Evolutionary conservation across 2,113 vertebrate species (phyloP).

Genomic region (Crypturellus undulatus): DNA sequence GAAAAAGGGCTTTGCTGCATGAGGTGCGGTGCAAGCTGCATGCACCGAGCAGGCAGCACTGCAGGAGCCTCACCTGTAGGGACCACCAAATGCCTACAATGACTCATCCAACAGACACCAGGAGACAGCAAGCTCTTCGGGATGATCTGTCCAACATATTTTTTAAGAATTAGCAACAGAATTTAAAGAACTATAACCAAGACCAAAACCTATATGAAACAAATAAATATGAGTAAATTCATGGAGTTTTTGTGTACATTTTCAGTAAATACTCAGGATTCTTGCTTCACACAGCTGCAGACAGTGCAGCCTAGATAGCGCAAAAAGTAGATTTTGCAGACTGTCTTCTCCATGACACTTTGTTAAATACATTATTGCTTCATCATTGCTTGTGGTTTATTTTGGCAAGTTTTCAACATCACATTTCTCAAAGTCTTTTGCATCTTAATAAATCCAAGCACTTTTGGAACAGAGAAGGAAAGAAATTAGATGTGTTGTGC

Average conservation of each 20-base stretch:
- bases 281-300: background rate
- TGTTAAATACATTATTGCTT: slow-evolving; percentile 40
- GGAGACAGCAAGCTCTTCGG: background rate
- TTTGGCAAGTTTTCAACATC: slow-evolving; percentile 13
- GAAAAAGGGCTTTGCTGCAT: background rate
- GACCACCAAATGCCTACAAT: background rate
- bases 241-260: too few relatives aligned
- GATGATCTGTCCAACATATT: background rate
- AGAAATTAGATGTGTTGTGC: slow-evolving; percentile 20
- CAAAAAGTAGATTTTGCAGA: background rate
- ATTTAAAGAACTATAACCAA: background rate
- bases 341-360: slow-evolving; percentile 11
- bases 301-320: background rate
- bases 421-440: slow-evolving; percentile 21
- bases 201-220: background rate
- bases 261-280: background rate
- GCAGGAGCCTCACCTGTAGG: background rate
- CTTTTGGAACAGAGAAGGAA: slow-evolving; percentile 9
- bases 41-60: background rate
- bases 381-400: slow-evolving; percentile 1
- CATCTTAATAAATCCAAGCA: slow-evolving; percentile 29
- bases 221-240: background rate
- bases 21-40: background rate
- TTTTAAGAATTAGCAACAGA: background rate
- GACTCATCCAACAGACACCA: background rate